Evolutionary conservation across 2,797 vertebrate genomes (phyloP), one percentile per base, ranked within the genome.

Genomic region (Apodemus agrarius): DNA sequence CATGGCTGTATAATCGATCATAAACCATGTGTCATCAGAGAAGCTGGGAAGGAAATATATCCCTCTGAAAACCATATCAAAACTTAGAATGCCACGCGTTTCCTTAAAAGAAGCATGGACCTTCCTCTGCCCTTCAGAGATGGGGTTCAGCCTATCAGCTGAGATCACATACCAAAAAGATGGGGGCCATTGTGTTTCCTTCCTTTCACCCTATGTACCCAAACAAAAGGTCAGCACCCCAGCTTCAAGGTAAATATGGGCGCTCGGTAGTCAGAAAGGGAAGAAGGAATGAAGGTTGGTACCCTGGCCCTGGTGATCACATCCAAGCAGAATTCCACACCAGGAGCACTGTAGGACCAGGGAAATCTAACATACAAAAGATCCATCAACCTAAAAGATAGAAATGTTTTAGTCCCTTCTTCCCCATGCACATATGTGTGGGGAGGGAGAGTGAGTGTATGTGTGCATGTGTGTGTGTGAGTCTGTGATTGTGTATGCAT

Each of bases 61-160:
- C 31, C 46, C 91, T 96, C 63, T 78, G 46, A 95, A 94, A 96
- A 90, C 63, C 76, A 37, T 46, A 37, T 4, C 37, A 83, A 91
- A 93, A 83, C 59, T 65, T 72, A 93, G 96, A 89, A 40, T 81
- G 29, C 13, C 1, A 10, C 49, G 29, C 40, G 59, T 54, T 37
- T 92, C 43, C 92, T 52, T 59, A 67, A 63, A 61, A 52, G 89
- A 93, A 96, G 34, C 3, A 3, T 24, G 16, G 52, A 5, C 29
- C 14, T 74, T 37, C 75, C 26, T 29, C 69, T 17, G 9, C 31
- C 6, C 12, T 78, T 65, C 61, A 21, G 29, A 52, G 69, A n/a
- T 49, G 2, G 37, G 61, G 21, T 37, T 43, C 12, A 11, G 24
- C 89, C 49, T 49, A 5, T 2, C 16, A 46, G 34, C 19, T 79